These are phyloP conservation scores for Drymodes brunneopygia DNA, from an alignment of 2,113 vertebrate genomes.

Conservation along the genomic window DNA sequence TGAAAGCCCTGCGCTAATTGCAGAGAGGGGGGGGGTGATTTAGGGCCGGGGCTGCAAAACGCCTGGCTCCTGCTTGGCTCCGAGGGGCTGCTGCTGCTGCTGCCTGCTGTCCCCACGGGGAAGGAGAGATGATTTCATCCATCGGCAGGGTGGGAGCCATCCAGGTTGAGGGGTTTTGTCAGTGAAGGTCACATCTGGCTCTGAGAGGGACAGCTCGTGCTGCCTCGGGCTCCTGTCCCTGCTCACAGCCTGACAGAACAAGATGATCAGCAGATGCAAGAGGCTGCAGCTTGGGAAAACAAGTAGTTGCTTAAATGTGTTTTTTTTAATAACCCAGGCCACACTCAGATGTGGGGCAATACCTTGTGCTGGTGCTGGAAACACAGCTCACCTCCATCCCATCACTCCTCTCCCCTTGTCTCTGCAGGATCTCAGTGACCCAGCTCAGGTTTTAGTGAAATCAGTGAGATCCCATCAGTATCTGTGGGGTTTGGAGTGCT, in stretches of 20 bases:
- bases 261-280: neutral
- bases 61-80: neutral
- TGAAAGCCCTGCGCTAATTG: neutral
- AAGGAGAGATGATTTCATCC: neutral
- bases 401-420: fast-evolving
- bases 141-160: neutral
- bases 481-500: neutral
- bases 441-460: neutral
- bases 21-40: neutral
- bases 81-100: neutral
- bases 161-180: neutral
- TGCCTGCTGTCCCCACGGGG: neutral
- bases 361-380: neutral
- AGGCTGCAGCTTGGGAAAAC: neutral
- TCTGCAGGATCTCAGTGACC: neutral
- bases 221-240: neutral
- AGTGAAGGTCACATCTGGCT: neutral
- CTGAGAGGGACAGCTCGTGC: fast-evolving
- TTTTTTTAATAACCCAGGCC: neutral
- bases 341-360: neutral
- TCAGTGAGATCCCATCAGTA: neutral
- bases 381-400: fast-evolving
- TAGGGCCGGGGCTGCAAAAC: neutral
- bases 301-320: neutral
- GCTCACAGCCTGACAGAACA: neutral